Evolutionary conservation across 35 echinoderm and acorn worm species (phyloP).

Genomic region (Strongylocentrotus purpuratus): DNA sequence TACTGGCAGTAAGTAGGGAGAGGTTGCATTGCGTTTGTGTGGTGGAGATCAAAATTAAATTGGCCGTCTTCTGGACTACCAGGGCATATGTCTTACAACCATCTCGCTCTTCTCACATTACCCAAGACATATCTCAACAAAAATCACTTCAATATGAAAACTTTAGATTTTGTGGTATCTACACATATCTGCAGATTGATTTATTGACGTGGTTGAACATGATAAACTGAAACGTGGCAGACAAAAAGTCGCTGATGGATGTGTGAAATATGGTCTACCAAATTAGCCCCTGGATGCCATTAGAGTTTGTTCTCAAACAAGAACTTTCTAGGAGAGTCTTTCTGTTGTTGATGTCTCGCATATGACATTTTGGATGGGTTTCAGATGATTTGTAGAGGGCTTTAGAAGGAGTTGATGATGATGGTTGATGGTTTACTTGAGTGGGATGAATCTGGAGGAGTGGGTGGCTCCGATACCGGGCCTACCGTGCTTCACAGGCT

Average conservation of each 20-base stretch:
- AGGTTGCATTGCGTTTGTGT: no score
- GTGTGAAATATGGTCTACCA: neutral
- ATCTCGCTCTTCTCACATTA: neutral
- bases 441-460: slow-evolving; percentile 97
- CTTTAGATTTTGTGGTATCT: neutral
- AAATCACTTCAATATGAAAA: neutral
- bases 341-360: neutral
- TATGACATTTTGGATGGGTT: neutral
- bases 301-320: neutral
- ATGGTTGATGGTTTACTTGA: slow-evolving; percentile 61
- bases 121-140: neutral
- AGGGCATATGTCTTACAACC: no score
- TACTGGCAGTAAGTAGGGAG: no score
- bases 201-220: neutral
- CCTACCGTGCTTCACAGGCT: slow-evolving; percentile 98
- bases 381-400: neutral
- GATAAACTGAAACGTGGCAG: neutral
- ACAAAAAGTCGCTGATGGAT: neutral
- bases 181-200: neutral
- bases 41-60: no score
- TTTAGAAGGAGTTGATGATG: neutral
- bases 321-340: neutral
- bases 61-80: no score
- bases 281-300: neutral
- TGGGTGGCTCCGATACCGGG: slow-evolving; percentile 99